Percentiles rank a stretch among this genome's conserved stretches.
Evolutionary conservation across 2,888 invertebrate genomes (phyloP).

Genomic region (Barypeithes pellucidus): DNA sequence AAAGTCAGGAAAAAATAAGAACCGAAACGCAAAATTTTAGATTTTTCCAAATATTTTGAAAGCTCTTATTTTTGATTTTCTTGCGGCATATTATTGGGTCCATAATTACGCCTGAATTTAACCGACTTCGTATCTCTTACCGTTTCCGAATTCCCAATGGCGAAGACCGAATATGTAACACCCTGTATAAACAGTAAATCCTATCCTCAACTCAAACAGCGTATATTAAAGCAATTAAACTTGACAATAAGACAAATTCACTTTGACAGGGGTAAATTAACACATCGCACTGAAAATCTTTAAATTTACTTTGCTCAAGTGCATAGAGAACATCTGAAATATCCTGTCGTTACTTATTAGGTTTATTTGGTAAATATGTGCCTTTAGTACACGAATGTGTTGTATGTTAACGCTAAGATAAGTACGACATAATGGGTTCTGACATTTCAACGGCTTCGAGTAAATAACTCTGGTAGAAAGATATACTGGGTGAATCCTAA

Average conservation of each 20-base stretch:
- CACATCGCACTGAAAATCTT: conserved; percentile 12
- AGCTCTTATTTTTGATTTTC: too few relatives aligned
- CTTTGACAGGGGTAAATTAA: conserved; percentile 13
- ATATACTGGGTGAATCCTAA: neutral
- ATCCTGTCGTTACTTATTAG: neutral
- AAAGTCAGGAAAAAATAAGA: too few relatives aligned
- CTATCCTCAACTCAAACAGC: neutral
- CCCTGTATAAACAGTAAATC: too few relatives aligned
- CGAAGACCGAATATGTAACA: too few relatives aligned
- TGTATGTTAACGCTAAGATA: conserved; percentile 3
- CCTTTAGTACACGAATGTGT: neutral
- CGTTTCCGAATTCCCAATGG: too few relatives aligned
- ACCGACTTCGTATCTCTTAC: too few relatives aligned
- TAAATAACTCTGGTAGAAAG: neutral
- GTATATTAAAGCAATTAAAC: neutral
- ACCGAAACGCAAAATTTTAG: too few relatives aligned
- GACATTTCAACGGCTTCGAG: conserved; percentile 13
- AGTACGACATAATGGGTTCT: neutral
- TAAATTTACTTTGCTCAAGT: conserved; percentile 35
- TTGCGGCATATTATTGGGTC: too few relatives aligned
- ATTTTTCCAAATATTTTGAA: too few relatives aligned
- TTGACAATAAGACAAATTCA: neutral
- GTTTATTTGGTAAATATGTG: conserved; percentile 4
- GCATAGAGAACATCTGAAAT: conserved; percentile 30
- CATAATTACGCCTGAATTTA: too few relatives aligned